Evolutionary conservation across 2,888 invertebrate genomes (phyloP).

Genomic region (Crossocerus cetratus): DNA sequence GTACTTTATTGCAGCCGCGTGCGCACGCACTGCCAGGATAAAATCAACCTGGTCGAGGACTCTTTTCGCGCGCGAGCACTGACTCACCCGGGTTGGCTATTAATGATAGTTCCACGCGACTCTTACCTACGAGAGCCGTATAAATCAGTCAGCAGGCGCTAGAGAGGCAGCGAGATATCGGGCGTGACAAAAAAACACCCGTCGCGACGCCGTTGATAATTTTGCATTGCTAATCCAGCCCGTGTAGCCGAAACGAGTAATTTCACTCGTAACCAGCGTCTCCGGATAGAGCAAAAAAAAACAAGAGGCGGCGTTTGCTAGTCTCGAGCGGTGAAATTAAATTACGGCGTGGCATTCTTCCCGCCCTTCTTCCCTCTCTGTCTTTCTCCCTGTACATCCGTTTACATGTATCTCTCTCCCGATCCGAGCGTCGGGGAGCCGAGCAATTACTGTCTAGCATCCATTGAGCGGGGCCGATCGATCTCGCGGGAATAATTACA

Average conservation of each 20-base stretch:
- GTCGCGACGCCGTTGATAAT: background rate
- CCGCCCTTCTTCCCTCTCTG: background rate
- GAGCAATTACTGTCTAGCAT: background rate
- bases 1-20: background rate
- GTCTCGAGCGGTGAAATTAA: background rate
- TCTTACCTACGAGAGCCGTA: background rate
- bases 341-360: background rate
- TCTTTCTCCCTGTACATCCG: background rate
- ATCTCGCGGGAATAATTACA: conserved; percentile 11
- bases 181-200: background rate
- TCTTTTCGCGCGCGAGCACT: background rate
- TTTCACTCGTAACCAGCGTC: background rate
- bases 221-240: background rate
- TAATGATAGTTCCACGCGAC: background rate
- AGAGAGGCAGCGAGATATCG: background rate
- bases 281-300: background rate
- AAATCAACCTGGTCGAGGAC: background rate
- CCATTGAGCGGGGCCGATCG: conserved; percentile 16
- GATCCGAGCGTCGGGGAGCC: background rate
- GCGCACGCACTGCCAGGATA: background rate
- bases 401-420: background rate
- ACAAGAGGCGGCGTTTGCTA: background rate
- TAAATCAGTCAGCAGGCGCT: background rate
- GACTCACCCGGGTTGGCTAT: background rate
- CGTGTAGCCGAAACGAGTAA: background rate